Evolutionary conservation across 2,888 invertebrate species (phyloP).

Genomic region (Atrina japonica): DNA sequence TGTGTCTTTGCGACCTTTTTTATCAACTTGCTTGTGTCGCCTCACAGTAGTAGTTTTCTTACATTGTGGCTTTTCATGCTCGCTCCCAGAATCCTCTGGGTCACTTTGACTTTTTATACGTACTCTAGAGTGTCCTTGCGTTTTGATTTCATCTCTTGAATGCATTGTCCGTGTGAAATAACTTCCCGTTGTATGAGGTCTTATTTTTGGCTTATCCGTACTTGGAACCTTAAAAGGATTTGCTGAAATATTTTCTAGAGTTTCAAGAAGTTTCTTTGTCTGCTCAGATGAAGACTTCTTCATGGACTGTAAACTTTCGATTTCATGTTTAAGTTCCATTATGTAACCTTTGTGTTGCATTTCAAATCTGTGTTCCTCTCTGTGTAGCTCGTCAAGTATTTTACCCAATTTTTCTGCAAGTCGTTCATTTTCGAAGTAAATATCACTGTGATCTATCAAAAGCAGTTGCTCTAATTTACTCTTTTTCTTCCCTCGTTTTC

Average conservation of each 20-base stretch:
- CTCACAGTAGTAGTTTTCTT: slow-evolving; percentile 28
- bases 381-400: slow-evolving; percentile 48
- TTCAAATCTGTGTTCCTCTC: slow-evolving; percentile 50
- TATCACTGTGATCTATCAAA: slow-evolving; percentile 62
- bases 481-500: slow-evolving; percentile 47
- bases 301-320: slow-evolving; percentile 43
- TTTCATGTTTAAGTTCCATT: slow-evolving; percentile 49
- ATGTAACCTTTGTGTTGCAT: slow-evolving; percentile 53
- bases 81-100: neutral
- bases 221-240: neutral
- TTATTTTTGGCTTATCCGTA: neutral
- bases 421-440: slow-evolving; percentile 65
- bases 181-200: slow-evolving; percentile 29
- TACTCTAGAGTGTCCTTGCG: slow-evolving; percentile 37
- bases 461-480: slow-evolving; percentile 56
- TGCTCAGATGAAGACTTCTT: slow-evolving; percentile 41
- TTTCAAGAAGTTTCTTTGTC: slow-evolving; percentile 23
- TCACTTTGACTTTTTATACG: slow-evolving; percentile 32
- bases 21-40: slow-evolving; percentile 36
- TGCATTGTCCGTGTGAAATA: slow-evolving; percentile 7
- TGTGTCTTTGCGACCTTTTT: slow-evolving; percentile 19
- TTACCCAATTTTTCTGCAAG: slow-evolving; percentile 55
- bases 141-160: slow-evolving; percentile 6
- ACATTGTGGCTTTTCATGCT: neutral
- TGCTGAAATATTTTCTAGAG: neutral